Evolutionary conservation across 37 sponge, comb jelly and placozoan species (phyloP).

Genomic region (Crambe crambe): DNA sequence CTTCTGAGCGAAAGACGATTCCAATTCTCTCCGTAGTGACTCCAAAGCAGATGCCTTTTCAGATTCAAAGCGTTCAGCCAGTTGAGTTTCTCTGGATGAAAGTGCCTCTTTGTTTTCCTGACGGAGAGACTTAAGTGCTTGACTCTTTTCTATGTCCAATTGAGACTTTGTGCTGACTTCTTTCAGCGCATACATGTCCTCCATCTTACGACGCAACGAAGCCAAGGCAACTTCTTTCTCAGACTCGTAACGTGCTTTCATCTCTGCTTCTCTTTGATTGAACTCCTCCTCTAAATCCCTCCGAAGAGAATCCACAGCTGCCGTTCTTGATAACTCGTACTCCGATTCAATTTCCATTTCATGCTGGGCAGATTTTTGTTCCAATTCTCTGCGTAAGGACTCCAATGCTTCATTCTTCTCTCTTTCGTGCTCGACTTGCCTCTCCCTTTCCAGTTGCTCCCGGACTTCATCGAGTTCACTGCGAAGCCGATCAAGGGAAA

Average conservation of each 20-base stretch:
- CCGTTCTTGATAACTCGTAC: not conserved
- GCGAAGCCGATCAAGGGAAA: not conserved
- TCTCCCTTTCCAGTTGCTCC: not conserved
- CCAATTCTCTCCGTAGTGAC: not conserved
- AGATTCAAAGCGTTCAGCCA: not conserved
- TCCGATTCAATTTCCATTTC: not conserved
- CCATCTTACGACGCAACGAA: not conserved
- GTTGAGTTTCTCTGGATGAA: not conserved
- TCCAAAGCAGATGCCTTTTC: not conserved
- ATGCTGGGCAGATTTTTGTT: not conserved
- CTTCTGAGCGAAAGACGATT: not conserved
- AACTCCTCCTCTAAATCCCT: not conserved
- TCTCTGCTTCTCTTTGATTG: not conserved
- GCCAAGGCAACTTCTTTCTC: not conserved
- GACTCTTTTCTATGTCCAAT: not conserved
- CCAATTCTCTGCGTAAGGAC: not conserved
- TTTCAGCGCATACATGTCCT: not conserved
- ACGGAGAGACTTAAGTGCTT: not conserved
- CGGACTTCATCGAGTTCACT: not conserved
- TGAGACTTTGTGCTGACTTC: not conserved
- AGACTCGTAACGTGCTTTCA: not conserved
- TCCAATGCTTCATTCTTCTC: not conserved
- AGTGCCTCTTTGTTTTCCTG: not conserved
- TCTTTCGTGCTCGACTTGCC: not conserved
- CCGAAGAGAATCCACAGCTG: not conserved